Evolutionary conservation across 2,113 vertebrate species (phyloP).

Genomic region (Colistium nudipinnis): DNA sequence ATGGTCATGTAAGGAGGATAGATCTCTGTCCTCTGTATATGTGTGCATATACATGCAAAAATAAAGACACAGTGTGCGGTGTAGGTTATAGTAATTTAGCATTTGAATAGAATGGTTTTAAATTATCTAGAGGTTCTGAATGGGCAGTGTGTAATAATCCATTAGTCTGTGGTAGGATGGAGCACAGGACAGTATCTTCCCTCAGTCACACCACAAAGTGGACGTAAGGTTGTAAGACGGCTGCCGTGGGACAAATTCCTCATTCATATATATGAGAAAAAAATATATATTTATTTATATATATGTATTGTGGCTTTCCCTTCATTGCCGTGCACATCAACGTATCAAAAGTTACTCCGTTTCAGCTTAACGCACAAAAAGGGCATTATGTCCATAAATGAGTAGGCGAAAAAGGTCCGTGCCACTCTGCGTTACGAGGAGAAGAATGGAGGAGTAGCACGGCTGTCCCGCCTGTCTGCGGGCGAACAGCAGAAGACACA

Average conservation of each 20-base stretch:
- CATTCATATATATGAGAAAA: conserved; percentile 13
- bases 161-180: background rate
- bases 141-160: background rate
- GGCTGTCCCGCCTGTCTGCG: conserved; percentile 74
- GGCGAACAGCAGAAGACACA: conserved; percentile 72
- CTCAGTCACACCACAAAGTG: background rate
- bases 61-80: too few species aligned
- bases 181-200: background rate
- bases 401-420: conserved; percentile 57
- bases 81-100: too few species aligned
- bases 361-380: conserved; percentile 50
- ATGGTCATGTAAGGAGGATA: background rate
- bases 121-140: background rate
- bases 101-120: too few species aligned
- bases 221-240: background rate
- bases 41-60: too few species aligned
- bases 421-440: conserved; percentile 66
- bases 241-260: conserved; percentile 8
- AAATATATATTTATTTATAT: background rate
- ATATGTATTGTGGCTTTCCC: conserved; percentile 3
- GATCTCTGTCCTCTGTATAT: background rate
- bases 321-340: conserved; percentile 25
- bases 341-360: conserved; percentile 49
- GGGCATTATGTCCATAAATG: conserved; percentile 64
- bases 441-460: conserved; percentile 68